These are phyloP conservation scores for Psilopogon haemacephalus DNA, from an alignment of 2,113 vertebrate species.

Conservation along the genomic window DNA sequence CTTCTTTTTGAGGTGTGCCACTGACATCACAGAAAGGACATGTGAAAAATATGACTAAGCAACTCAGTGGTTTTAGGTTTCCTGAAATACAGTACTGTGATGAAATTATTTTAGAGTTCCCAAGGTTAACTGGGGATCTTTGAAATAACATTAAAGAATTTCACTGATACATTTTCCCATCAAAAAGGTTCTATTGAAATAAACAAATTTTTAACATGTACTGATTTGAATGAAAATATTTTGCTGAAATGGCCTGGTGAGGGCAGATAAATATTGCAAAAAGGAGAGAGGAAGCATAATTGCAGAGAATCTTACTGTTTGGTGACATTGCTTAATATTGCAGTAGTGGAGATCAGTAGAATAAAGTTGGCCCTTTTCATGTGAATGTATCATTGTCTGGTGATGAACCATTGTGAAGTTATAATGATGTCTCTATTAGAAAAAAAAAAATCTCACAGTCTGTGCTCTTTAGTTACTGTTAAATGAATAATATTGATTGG, in stretches of 20 bases:
- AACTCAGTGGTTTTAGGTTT: constrained; percentile 51
- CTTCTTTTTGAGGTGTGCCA: constrained; percentile 49
- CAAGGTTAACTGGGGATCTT: background rate
- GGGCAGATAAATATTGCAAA: background rate
- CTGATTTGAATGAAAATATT: background rate
- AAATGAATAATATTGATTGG: constrained; percentile 2
- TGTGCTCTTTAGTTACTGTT: background rate
- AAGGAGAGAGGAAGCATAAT: background rate
- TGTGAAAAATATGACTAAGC: constrained; percentile 26
- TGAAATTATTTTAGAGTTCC: background rate
- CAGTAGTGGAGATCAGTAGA: background rate
- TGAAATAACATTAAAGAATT: background rate
- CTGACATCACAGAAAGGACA: constrained; percentile 35
- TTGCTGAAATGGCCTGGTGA: background rate
- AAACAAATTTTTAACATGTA: background rate
- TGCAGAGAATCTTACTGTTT: background rate
- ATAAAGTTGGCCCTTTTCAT: background rate
- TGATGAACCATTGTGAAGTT: background rate
- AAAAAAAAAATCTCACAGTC: background rate
- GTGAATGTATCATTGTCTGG: background rate
- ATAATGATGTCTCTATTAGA: background rate
- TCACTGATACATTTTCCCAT: background rate
- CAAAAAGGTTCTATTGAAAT: background rate
- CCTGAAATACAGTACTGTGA: background rate
- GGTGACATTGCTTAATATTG: background rate